Evolutionary conservation across 2,797 vertebrate genomes (phyloP).

Genomic region (Kryptolebias ocellatus): DNA sequence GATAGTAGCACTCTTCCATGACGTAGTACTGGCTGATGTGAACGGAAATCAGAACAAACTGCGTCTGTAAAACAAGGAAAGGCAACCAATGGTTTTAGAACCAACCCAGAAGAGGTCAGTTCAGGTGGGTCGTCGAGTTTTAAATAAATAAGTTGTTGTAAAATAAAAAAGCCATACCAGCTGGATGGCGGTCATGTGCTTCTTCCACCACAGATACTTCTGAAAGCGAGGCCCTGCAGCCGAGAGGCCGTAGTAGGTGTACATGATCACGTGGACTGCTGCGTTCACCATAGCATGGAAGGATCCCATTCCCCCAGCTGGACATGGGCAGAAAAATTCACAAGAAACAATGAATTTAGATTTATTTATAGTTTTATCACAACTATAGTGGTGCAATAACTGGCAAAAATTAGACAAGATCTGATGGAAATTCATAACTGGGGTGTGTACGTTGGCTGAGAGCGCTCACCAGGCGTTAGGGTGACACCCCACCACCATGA

Average conservation of each 20-base stretch:
- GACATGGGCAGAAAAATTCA: neutral
- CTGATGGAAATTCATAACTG: neutral
- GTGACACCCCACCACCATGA: constrained; percentile 99
- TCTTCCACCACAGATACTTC: constrained; percentile 99
- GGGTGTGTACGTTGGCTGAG: neutral
- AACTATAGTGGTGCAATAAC: neutral
- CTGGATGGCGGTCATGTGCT: constrained; percentile 97
- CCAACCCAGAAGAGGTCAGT: neutral
- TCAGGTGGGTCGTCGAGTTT: neutral
- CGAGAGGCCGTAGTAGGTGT: constrained; percentile 93
- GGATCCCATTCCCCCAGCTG: constrained; percentile 91
- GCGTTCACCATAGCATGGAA: constrained; percentile 97
- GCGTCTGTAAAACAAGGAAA: constrained; percentile 77
- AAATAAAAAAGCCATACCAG: constrained; percentile 82
- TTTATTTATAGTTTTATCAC: neutral
- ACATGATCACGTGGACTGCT: constrained; percentile 94
- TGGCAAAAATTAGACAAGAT: neutral
- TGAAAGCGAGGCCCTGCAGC: constrained; percentile 94
- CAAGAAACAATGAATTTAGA: neutral
- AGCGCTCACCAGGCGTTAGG: constrained; percentile 89
- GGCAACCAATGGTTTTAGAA: neutral
- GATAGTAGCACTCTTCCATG: constrained; percentile 92
- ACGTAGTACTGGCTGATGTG: constrained; percentile 99
- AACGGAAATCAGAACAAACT: constrained; percentile 92
- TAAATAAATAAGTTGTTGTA: too few relatives aligned